These are phyloP conservation scores for Rhingia campestris DNA, from an alignment of 2,888 invertebrate species.

Conservation along the genomic window DNA sequence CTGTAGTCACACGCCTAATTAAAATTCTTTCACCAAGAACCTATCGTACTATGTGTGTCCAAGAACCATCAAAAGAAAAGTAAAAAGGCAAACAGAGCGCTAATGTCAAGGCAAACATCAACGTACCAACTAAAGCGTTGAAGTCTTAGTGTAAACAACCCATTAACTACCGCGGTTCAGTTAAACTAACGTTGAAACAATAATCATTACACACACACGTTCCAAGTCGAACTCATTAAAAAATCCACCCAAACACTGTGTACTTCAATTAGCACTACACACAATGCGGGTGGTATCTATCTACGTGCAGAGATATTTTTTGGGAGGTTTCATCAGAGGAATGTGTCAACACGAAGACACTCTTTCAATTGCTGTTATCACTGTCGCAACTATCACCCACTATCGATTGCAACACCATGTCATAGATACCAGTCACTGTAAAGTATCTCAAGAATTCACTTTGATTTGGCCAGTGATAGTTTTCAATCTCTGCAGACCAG, in stretches of 20 bases:
- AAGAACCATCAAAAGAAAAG: constrained; percentile 42
- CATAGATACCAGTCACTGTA: constrained; percentile 1
- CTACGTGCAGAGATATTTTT: constrained; percentile 2
- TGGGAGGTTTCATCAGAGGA: constrained; percentile 33
- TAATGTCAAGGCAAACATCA: constrained; percentile 63
- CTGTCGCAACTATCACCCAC: constrained; percentile 12
- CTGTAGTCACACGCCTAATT: constrained; percentile 34
- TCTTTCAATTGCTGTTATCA: constrained; percentile 28
- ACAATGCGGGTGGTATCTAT: constrained; percentile 33
- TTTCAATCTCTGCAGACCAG: constrained; percentile 3
- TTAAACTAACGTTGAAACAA: constrained; percentile 45
- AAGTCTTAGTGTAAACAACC: constrained; percentile 39
- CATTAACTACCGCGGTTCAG: constrained; percentile 61
- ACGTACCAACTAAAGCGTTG: not conserved
- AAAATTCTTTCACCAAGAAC: constrained; percentile 52
- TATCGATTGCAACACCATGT: constrained; percentile 48
- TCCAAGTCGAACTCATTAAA: constrained; percentile 32
- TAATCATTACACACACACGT: constrained; percentile 33
- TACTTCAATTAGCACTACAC: constrained; percentile 58
- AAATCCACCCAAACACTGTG: constrained; percentile 50
- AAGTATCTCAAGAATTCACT: constrained; percentile 27
- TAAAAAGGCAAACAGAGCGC: constrained; percentile 65
- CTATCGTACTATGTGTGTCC: not conserved
- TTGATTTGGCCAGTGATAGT: constrained; percentile 12
- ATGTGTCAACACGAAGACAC: constrained; percentile 20